Conservation (phyloP, 2,113 vertebrate species). For the Microcebus murinus region DNA sequence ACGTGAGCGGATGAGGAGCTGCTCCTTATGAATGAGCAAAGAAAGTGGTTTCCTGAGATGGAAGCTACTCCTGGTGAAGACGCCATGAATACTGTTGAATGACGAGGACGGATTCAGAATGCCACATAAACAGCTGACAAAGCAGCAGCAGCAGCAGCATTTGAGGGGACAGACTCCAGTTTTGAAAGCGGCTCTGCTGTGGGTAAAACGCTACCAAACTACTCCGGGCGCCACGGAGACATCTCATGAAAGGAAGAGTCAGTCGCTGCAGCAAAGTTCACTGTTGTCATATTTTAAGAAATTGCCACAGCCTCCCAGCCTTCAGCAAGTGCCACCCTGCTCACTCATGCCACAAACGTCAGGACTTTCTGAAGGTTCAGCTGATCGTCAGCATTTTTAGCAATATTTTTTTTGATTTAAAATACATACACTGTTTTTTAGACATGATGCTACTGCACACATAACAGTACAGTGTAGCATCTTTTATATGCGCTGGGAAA, state of each 20-base stretch:
- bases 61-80: background rate
- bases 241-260: background rate
- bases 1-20: background rate
- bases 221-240: background rate
- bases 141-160: background rate
- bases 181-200: background rate
- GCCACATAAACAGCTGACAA: background rate
- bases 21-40: background rate
- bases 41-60: background rate
- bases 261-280: background rate
- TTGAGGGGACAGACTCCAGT: background rate
- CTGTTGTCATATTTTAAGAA: background rate
- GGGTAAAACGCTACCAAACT: background rate
- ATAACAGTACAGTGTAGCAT: background rate
- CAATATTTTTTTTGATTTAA: background rate
- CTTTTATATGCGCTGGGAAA: background rate
- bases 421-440: background rate
- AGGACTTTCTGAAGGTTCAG: background rate
- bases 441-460: background rate
- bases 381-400: background rate
- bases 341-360: background rate
- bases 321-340: background rate
- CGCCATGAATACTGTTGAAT: background rate
- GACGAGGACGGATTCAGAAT: background rate
- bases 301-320: background rate